Conservation (phyloP, 1,140 invertebrate genomes). For the Anthonomus grandis region DNA sequence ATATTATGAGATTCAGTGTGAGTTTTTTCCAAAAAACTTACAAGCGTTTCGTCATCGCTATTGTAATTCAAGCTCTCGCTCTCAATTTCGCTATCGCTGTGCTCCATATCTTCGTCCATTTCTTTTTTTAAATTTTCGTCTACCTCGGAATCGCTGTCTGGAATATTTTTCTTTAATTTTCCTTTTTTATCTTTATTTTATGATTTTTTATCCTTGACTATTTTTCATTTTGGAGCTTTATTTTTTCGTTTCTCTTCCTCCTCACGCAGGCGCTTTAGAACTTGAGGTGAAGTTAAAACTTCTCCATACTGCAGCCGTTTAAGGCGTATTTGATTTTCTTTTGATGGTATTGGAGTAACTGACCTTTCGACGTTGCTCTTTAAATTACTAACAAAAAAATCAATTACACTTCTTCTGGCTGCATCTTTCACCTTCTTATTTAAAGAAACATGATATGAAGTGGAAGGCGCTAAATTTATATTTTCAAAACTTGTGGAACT, state of each 20-base stretch:
- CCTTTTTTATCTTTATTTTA: too few relatives aligned
- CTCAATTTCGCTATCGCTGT: neutral
- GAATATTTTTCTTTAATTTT: too few relatives aligned
- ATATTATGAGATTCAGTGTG: too few relatives aligned
- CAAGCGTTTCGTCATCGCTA: neutral
- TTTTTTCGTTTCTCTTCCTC: neutral
- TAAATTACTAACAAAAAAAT: too few relatives aligned
- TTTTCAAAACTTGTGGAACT: neutral
- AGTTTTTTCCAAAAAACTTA: neutral
- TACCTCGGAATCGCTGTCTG: too few relatives aligned
- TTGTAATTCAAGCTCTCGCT: neutral
- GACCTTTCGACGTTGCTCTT: neutral
- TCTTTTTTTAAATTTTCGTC: too few relatives aligned
- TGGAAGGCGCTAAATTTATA: too few relatives aligned
- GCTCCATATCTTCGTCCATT: neutral
- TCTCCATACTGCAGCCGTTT: neutral
- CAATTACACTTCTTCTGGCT: neutral
- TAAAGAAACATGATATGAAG: neutral
- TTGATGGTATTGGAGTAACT: too few relatives aligned
- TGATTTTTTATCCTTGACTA: too few relatives aligned
- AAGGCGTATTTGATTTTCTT: neutral
- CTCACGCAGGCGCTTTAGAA: neutral
- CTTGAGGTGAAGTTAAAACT: too few relatives aligned
- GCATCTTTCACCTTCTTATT: neutral
- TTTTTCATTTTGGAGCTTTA: too few relatives aligned